Evolutionary conservation across 2,888 invertebrate species (phyloP).

Genomic region (Deroplatys truncata): DNA sequence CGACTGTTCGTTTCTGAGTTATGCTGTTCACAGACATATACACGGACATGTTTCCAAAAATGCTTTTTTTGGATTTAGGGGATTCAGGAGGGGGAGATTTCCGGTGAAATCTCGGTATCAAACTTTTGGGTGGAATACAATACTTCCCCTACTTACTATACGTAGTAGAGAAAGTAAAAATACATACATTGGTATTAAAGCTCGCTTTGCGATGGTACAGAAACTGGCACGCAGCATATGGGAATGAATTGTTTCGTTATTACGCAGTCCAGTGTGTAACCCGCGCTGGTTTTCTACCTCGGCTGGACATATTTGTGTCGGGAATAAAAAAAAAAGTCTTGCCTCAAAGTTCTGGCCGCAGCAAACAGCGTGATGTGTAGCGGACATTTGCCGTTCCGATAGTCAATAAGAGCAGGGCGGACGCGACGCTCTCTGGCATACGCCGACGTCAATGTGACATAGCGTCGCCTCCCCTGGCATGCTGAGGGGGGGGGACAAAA

Average conservation of each 20-base stretch:
- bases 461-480: background rate
- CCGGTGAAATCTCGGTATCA: no score
- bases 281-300: background rate
- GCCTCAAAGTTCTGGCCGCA: background rate
- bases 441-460: background rate
- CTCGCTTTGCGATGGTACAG: no score
- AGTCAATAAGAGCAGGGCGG: constrained; percentile 15
- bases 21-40: no score
- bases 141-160: no score
- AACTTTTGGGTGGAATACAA: no score
- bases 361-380: background rate
- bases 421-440: constrained; percentile 1
- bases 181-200: no score
- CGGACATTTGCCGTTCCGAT: constrained; percentile 5
- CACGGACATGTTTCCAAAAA: no score
- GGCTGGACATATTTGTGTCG: background rate
- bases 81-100: no score
- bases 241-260: background rate
- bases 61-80: no score
- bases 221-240: no score
- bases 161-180: no score
- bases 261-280: background rate
- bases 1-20: no score
- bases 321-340: background rate
- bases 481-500: background rate